These are phyloP conservation scores for Phylloscopus whistleri DNA, from an alignment of 2,113 vertebrate genomes.

Conservation along the genomic window DNA sequence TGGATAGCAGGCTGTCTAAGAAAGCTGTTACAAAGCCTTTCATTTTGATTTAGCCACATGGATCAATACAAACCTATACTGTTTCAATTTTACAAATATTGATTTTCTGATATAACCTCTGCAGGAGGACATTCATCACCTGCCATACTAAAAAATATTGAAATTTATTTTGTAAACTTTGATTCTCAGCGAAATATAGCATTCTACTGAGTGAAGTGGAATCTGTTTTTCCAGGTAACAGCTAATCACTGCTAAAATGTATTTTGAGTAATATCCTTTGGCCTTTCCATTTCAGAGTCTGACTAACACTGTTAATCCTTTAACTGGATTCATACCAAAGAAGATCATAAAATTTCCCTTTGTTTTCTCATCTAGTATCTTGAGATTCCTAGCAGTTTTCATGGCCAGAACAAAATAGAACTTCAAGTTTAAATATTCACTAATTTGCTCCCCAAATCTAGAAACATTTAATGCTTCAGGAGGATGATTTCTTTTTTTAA, in stretches of 20 bases:
- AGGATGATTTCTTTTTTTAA: not conserved
- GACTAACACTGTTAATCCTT: not conserved
- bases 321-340: not conserved
- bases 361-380: not conserved
- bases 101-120: conserved; percentile 92
- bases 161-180: conserved; percentile 71
- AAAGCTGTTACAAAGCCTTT: conserved; percentile 93
- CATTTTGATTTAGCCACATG: conserved; percentile 88
- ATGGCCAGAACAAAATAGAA: not conserved
- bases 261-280: not conserved
- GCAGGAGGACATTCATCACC: conserved; percentile 91
- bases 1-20: conserved; percentile 85
- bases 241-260: conserved; percentile 24
- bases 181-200: conserved; percentile 48
- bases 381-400: not conserved
- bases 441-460: not conserved
- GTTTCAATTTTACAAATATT: conserved; percentile 99
- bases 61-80: conserved; percentile 99
- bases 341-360: not conserved
- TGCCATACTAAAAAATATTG: conserved; percentile 78
- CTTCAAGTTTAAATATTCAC: not conserved
- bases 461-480: not conserved
- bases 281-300: conserved; percentile 14
- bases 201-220: conserved; percentile 17
- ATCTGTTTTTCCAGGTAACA: conserved; percentile 28